Evolutionary conservation across 2,888 invertebrate species (phyloP).

Genomic region (Lasioglossum marginatum): DNA sequence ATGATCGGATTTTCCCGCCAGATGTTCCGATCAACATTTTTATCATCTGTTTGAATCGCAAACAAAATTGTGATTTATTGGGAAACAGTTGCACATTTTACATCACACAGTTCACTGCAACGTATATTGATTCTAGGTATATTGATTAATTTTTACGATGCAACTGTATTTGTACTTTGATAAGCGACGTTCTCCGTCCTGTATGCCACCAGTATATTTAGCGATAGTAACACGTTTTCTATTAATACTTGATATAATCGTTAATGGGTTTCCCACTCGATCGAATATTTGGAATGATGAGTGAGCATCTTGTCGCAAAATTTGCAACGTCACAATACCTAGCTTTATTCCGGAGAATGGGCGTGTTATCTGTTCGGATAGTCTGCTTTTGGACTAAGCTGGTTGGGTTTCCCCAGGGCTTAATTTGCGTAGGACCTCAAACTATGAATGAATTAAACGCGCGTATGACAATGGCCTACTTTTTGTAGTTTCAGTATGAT

Average conservation of each 20-base stretch:
- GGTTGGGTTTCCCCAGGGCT: not conserved
- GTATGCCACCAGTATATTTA: not conserved
- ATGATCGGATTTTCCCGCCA: not conserved
- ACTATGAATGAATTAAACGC: not conserved
- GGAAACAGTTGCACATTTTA: no score
- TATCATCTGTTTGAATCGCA: not conserved
- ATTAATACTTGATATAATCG: not conserved
- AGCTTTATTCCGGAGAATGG: not conserved
- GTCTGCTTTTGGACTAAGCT: not conserved
- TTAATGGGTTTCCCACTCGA: not conserved
- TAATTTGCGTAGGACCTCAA: not conserved
- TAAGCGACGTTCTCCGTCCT: not conserved
- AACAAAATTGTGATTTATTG: not conserved
- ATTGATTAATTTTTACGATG: not conserved
- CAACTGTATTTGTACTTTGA: not conserved
- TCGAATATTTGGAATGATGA: not conserved
- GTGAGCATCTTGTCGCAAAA: not conserved
- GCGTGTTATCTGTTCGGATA: not conserved
- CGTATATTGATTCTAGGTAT: no score
- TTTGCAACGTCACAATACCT: no score
- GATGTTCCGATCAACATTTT: not conserved
- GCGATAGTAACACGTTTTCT: not conserved
- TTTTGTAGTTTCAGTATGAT: not conserved
- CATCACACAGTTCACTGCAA: no score
- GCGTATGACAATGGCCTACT: not conserved